These are phyloP conservation scores for Galemys pyrenaicus DNA, from an alignment of 2,113 vertebrate genomes.

Conservation along the genomic window DNA sequence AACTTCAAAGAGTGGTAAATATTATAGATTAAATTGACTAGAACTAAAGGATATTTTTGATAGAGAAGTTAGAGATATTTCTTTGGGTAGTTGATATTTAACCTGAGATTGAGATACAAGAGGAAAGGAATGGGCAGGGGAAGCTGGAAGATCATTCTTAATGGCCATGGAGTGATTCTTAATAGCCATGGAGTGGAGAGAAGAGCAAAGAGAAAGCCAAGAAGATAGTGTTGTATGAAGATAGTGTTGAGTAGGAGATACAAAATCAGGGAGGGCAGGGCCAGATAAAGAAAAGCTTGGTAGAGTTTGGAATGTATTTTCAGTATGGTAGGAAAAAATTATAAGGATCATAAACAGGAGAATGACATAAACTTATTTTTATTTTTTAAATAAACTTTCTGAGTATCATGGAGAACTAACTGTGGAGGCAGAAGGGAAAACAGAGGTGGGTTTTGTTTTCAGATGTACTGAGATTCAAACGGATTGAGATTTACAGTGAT, in stretches of 20 bases:
- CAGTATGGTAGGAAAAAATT: neutral
- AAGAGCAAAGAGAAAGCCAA: neutral
- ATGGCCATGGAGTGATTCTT: neutral
- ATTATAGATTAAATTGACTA: too few species aligned
- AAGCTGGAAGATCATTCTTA: neutral
- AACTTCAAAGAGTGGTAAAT: neutral
- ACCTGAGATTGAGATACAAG: neutral
- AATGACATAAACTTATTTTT: neutral
- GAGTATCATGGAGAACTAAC: neutral
- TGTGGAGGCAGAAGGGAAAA: neutral
- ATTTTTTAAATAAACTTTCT: neutral
- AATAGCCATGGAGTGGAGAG: neutral
- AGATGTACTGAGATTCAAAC: neutral
- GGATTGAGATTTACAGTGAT: neutral
- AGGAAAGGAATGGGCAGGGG: neutral
- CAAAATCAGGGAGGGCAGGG: neutral
- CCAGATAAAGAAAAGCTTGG: neutral
- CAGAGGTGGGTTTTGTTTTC: neutral
- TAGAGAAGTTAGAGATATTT: neutral
- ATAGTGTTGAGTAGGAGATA: rapidly evolving
- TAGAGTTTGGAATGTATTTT: neutral
- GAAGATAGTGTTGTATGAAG: rapidly evolving
- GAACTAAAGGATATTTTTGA: neutral
- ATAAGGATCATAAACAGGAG: neutral
- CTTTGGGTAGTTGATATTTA: neutral